phyloP scores from a whole-genome alignment of 2,797 vertebrate genomes.

The Danionella dracula region DNA sequence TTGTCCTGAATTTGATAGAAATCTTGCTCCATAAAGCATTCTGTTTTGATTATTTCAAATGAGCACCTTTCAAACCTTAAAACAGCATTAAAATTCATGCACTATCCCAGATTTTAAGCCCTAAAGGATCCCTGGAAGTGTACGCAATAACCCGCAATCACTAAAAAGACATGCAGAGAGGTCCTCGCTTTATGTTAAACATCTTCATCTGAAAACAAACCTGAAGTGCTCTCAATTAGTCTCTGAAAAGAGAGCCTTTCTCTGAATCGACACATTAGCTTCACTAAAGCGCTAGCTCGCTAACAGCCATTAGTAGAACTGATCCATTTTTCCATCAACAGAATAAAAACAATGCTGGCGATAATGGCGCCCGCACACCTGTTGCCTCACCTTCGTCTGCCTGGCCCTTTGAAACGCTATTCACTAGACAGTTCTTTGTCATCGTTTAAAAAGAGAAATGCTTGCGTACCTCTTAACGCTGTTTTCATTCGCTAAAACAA shows the following conservation, averaged over 20 bases:
- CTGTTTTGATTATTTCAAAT: no score
- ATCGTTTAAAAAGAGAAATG: constrained; percentile 48
- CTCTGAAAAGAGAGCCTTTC: constrained; percentile 50
- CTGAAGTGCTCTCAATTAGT: constrained; percentile 58
- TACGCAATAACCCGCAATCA: no score
- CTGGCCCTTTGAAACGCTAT: constrained; percentile 57
- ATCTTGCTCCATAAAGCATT: constrained; percentile 27
- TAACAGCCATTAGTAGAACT: constrained; percentile 54
- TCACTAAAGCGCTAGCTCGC: constrained; percentile 41
- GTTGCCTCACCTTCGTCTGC: constrained; percentile 51
- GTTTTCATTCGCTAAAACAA: constrained; percentile 43
- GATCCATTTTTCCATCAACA: constrained; percentile 55
- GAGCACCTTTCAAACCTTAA: no score
- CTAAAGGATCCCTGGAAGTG: no score
- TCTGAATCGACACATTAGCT: constrained; percentile 48
- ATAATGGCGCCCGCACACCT: constrained; percentile 47
- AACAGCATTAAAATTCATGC: no score
- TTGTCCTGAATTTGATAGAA: no score
- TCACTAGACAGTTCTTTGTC: constrained; percentile 51
- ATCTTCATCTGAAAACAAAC: constrained; percentile 41
- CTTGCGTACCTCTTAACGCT: constrained; percentile 38
- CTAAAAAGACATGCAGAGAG: no score
- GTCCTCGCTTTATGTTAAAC: no score
- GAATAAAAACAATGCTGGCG: constrained; percentile 34
- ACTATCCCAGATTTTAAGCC: no score